phyloP scores from a whole-genome alignment of 2,113 vertebrate genomes.

The Cranoglanis bouderius region DNA sequence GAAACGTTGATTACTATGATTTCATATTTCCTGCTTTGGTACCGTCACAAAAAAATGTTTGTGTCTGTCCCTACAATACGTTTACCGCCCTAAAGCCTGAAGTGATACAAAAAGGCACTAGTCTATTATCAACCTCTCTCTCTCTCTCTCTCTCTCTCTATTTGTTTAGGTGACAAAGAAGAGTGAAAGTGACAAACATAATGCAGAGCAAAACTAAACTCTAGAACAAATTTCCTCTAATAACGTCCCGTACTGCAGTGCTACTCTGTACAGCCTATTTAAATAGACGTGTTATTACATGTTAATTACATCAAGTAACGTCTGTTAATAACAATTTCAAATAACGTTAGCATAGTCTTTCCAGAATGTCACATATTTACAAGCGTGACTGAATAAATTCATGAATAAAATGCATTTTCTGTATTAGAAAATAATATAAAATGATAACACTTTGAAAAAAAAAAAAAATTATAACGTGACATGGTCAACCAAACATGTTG shows the following conservation, averaged over 20 bases:
- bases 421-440: conserved; percentile 58
- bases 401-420: conserved; percentile 35
- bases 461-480: conserved; percentile 20
- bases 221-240: conserved; percentile 19
- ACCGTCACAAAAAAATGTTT: not conserved
- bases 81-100: not conserved
- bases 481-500: conserved; percentile 46
- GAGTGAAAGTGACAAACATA: conserved; percentile 29
- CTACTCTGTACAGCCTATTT: conserved; percentile 30
- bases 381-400: conserved; percentile 47
- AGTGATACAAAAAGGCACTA: conserved; percentile 48
- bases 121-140: conserved; percentile 24
- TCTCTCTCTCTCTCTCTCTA: conserved; percentile 31
- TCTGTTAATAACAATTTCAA: conserved; percentile 56
- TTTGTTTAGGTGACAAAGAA: conserved; percentile 22
- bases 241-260: conserved; percentile 9
- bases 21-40: conserved; percentile 2
- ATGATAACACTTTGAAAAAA: conserved; percentile 61
- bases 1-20: not conserved
- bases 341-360: conserved; percentile 38
- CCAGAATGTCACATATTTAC: conserved; percentile 67
- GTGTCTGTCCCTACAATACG: not conserved
- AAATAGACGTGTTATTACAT: conserved; percentile 39
- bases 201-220: conserved; percentile 39
- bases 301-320: conserved; percentile 41